phyloP scores from a whole-genome alignment of 2,113 vertebrate species.

The Hippocampus comes region DNA sequence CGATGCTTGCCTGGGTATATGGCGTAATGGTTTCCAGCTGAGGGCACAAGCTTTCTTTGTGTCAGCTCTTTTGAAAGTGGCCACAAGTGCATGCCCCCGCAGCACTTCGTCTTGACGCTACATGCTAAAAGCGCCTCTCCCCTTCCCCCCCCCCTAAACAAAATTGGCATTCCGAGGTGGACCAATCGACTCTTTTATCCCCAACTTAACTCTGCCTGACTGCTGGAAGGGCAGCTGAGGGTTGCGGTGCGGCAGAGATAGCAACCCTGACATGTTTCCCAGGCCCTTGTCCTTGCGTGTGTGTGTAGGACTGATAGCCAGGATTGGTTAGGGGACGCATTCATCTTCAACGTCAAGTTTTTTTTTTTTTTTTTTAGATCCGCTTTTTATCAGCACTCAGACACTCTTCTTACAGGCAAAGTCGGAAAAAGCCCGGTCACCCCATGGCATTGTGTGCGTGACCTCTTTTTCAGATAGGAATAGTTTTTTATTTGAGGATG shows the following conservation, averaged over 20 bases:
- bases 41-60: constrained; percentile 6
- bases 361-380: constrained; percentile 32
- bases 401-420: constrained; percentile 36
- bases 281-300: constrained; percentile 36
- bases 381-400: constrained; percentile 53
- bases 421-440: constrained; percentile 19
- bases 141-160: not conserved
- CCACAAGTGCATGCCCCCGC: constrained; percentile 10
- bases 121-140: not conserved
- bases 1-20: not conserved
- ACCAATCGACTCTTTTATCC: constrained; percentile 28
- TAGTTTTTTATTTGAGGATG: not conserved
- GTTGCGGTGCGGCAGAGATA: constrained; percentile 27
- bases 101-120: not conserved
- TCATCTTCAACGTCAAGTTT: constrained; percentile 58
- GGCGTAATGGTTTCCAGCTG: constrained; percentile 19
- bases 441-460: constrained; percentile 31
- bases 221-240: constrained; percentile 22
- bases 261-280: constrained; percentile 40
- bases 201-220: constrained; percentile 26
- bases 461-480: constrained; percentile 51
- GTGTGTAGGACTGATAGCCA: constrained; percentile 48
- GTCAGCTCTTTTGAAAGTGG: constrained; percentile 11
- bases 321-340: constrained; percentile 44
- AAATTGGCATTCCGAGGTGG: constrained; percentile 22